Evolutionary conservation across 2,113 vertebrate species (phyloP).

Genomic region (Cyphomyrus discorhynchus): DNA sequence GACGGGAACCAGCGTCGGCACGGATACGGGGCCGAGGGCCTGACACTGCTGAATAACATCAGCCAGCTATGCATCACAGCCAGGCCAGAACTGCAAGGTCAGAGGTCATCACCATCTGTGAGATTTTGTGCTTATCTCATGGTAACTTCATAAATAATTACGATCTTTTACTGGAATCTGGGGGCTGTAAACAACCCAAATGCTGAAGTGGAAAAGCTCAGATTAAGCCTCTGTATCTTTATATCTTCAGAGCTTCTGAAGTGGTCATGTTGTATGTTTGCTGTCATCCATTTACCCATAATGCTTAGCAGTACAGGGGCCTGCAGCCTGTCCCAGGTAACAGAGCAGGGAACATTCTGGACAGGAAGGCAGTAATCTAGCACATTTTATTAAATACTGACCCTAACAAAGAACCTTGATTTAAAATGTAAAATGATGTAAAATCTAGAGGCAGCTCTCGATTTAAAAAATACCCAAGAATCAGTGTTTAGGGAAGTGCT

Average conservation of each 20-base stretch:
- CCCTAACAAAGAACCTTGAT: not conserved
- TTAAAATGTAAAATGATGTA: not conserved
- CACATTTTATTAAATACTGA: not conserved
- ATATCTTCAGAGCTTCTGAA: not conserved
- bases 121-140: not conserved
- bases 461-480: not conserved
- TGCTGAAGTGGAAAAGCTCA: not conserved
- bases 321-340: not conserved
- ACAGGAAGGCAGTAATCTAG: not conserved
- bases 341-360: not conserved
- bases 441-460: not conserved
- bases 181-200: not conserved
- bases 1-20: not conserved
- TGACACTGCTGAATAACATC: conserved; percentile 49
- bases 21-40: conserved; percentile 23
- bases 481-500: not conserved
- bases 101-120: not conserved
- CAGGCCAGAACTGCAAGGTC: conserved; percentile 57
- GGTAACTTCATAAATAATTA: not conserved
- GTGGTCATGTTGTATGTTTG: not conserved
- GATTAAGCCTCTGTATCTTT: not conserved
- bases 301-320: not conserved
- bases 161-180: not conserved
- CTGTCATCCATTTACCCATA: not conserved
- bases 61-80: conserved; percentile 58